Evolutionary conservation across 1,140 invertebrate genomes (phyloP).

Genomic region (Matsumurasca onukii): DNA sequence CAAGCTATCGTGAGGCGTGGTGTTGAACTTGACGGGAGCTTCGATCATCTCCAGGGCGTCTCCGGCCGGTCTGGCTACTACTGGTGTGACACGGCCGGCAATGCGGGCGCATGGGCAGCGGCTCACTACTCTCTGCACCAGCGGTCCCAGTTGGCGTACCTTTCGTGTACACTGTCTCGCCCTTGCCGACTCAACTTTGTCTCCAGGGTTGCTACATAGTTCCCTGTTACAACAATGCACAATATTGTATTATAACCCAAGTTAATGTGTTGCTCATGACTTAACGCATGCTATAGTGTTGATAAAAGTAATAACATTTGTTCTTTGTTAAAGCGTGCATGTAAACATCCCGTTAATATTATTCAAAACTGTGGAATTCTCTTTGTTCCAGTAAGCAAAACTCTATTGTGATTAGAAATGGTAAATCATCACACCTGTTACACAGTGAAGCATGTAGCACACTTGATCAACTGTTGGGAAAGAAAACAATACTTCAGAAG

Average conservation of each 20-base stretch:
- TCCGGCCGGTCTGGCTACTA: constrained; percentile 42
- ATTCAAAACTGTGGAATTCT: too few relatives aligned
- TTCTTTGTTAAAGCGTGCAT: too few relatives aligned
- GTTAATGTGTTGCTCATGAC: too few relatives aligned
- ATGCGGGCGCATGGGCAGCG: constrained; percentile 69
- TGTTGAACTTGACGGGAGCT: constrained; percentile 55
- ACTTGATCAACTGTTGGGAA: constrained; percentile 67
- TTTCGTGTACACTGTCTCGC: constrained; percentile 56
- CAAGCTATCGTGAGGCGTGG: constrained; percentile 58
- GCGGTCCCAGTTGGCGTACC: constrained; percentile 64
- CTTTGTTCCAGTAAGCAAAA: too few relatives aligned
- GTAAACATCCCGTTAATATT: too few relatives aligned
- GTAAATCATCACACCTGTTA: constrained; percentile 52
- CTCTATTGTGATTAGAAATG: too few relatives aligned
- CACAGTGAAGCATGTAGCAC: constrained; percentile 57
- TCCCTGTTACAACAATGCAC: constrained; percentile 52
- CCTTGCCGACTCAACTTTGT: constrained; percentile 57
- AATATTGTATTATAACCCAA: too few relatives aligned
- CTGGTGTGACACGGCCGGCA: constrained; percentile 65
- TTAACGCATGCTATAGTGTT: too few relatives aligned
- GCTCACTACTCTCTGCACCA: constrained; percentile 50
- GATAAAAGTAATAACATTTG: too few relatives aligned
- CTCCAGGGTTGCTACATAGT: constrained; percentile 64
- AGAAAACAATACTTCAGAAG: constrained; percentile 44
- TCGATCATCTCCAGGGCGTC: constrained; percentile 65